Conservation (phyloP, 2,113 vertebrate species). For the Atherinomorus stipes region DNA sequence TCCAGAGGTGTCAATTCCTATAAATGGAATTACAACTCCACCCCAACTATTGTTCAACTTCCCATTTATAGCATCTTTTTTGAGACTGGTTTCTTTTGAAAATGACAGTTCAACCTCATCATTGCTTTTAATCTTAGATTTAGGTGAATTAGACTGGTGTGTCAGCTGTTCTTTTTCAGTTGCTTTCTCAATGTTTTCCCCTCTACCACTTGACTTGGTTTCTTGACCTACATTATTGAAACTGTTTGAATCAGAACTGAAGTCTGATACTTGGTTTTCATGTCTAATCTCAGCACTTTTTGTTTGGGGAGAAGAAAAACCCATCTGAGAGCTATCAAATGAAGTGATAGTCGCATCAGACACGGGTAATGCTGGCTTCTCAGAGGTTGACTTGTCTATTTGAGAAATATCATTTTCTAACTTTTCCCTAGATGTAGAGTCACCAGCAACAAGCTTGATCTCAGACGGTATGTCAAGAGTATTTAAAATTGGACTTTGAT, state of each 20-base stretch:
- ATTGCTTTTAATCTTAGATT: not conserved
- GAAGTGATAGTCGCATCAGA: slow-evolving; percentile 2
- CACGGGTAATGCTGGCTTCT: not conserved
- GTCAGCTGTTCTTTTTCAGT: slow-evolving; percentile 14
- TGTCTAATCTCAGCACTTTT: slow-evolving; percentile 15
- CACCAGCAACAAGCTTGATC: not conserved
- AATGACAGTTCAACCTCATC: not conserved
- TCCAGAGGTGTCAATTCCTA: slow-evolving; percentile 21
- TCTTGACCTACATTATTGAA: slow-evolving; percentile 15
- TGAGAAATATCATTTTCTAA: slow-evolving; percentile 1
- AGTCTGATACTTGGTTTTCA: not conserved
- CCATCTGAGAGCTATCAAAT: not conserved
- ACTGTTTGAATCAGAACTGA: not conserved
- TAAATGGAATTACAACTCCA: slow-evolving; percentile 37
- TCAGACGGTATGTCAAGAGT: not conserved
- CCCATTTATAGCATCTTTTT: not conserved
- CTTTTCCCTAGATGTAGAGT: not conserved
- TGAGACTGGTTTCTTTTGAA: slow-evolving; percentile 2
- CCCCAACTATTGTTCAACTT: not conserved
- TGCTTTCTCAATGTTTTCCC: slow-evolving; percentile 2
- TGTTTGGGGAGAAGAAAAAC: not conserved
- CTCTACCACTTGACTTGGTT: slow-evolving; percentile 5
- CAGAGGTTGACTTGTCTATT: not conserved
- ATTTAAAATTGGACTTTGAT: slow-evolving; percentile 34
- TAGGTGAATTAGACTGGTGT: not conserved